Base-by-base conservation (phyloP, 2,888 invertebrate species). In the Lydus trimaculatus region DNA sequence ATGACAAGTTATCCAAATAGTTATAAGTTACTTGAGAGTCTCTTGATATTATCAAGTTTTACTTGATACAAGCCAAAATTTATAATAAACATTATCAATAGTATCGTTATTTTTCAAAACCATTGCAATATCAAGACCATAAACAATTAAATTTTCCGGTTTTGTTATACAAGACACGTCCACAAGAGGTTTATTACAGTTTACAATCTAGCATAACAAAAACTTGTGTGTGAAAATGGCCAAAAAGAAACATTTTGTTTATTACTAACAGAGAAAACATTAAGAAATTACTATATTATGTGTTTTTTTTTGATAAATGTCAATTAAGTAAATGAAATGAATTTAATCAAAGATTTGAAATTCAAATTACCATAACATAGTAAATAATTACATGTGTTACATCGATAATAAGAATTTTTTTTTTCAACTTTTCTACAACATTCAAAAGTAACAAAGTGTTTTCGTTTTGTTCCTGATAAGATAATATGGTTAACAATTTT, bases 61-160 rank as follows among this genome's bases (percentile, higher is more conserved):
- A n/a, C n/a, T n/a, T n/a, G n/a, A n/a, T n/a, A n/a, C n/a, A n/a
- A n/a, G n/a, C 11, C 9, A 23, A 52, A 52, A 52, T 52, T 52
- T 11, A 3, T 23, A 52, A 52, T 23, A 52, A 52, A 52, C 23
- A 23, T 23, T 11, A 52, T 17, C 43, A n/a, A 1, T 17, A 17
- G 17, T 43, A 52, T 52, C 23, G 48, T 52, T 9, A 52, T 52
- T 20, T 8, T 52, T 52, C 20, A 20, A 20, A 48, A 20, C 20
- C 20, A 20, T 20, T 17, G 13, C 13, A 43, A 43, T 43, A 43
- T 43, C 17, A 17, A 25, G 23, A 23, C 52, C 23, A 52, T 23
- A 52, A 52, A 52, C 52, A 52, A 52, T 52, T 52, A 52, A 52
- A 23, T 52, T 52, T 52, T 52, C 23, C 52, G 11, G 52, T 52